phyloP scores from a whole-genome alignment of 2,888 invertebrate species.

The Cecidostiba fungosa region DNA sequence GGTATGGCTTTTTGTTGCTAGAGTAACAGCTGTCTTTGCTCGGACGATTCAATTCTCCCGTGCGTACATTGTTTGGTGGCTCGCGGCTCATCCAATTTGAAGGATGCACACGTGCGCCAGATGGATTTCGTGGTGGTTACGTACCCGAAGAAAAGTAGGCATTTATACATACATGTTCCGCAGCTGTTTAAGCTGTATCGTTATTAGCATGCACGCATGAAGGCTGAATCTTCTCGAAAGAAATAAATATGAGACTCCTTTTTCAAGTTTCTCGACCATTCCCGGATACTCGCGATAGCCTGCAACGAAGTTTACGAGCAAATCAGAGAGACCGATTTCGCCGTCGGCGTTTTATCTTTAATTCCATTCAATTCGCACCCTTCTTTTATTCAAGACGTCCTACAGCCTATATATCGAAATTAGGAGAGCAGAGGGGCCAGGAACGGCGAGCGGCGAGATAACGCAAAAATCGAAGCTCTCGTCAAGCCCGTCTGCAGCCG shows the following conservation, averaged over 20 bases:
- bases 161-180: neutral
- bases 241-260: too few relatives aligned
- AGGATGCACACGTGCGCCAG: conserved; percentile 17
- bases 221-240: conserved; percentile 14
- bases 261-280: too few relatives aligned
- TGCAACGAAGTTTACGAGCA: neutral
- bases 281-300: too few relatives aligned
- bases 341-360: conserved; percentile 44
- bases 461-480: conserved; percentile 13
- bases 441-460: conserved; percentile 30
- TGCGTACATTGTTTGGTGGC: neutral
- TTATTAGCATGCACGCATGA: neutral
- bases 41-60: conserved; percentile 56
- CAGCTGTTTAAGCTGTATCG: conserved; percentile 14
- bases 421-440: conserved; percentile 25
- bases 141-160: conserved; percentile 8
- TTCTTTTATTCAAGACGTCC: conserved; percentile 36
- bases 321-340: conserved; percentile 47
- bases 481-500: conserved; percentile 21
- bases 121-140: conserved; percentile 30
- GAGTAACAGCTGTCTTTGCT: conserved; percentile 47
- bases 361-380: conserved; percentile 52
- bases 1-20: too few relatives aligned
- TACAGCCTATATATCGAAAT: conserved; percentile 21
- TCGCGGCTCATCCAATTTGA: conserved; percentile 44